Evolutionary conservation across 2,113 vertebrate species (phyloP).

Genomic region (Pelobates fuscus): DNA sequence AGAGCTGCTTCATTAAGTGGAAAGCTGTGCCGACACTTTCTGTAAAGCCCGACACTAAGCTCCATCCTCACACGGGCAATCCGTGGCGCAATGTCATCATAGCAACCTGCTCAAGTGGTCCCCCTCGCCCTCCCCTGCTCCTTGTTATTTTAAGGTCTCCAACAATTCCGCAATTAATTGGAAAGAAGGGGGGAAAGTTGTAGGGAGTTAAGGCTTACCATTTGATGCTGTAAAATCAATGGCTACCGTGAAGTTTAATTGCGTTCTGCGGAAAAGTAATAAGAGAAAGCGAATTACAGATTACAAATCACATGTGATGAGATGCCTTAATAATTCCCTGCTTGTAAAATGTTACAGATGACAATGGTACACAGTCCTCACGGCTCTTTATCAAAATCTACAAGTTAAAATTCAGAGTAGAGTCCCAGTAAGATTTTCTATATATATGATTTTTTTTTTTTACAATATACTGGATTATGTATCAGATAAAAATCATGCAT

Average conservation of each 20-base stretch:
- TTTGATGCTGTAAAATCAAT: constrained; percentile 98
- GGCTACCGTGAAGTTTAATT: constrained; percentile 97
- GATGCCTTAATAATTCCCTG: constrained; percentile 36
- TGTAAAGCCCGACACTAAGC: neutral
- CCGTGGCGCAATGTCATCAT: neutral
- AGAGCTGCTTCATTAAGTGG: constrained; percentile 11
- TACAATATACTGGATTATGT: no score
- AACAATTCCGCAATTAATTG: constrained; percentile 38
- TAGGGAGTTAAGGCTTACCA: constrained; percentile 71
- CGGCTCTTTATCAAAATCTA: no score
- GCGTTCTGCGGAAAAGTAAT: constrained; percentile 75
- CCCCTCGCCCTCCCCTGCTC: neutral
- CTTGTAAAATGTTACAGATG: neutral
- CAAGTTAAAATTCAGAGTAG: no score
- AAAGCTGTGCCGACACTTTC: constrained; percentile 2
- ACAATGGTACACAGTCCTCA: no score
- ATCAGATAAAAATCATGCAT: no score
- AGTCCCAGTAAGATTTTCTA: no score
- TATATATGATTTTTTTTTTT: no score
- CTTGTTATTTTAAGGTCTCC: neutral
- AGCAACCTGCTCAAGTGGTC: neutral
- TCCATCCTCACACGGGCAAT: neutral
- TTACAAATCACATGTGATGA: constrained; percentile 15
- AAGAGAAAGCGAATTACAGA: constrained; percentile 45
- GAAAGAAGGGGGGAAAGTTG: constrained; percentile 33